Evolutionary conservation across 2,888 invertebrate species (phyloP), one percentile per base, ranked within the genome.

Genomic region (Eueremaeus valkanovi): DNA sequence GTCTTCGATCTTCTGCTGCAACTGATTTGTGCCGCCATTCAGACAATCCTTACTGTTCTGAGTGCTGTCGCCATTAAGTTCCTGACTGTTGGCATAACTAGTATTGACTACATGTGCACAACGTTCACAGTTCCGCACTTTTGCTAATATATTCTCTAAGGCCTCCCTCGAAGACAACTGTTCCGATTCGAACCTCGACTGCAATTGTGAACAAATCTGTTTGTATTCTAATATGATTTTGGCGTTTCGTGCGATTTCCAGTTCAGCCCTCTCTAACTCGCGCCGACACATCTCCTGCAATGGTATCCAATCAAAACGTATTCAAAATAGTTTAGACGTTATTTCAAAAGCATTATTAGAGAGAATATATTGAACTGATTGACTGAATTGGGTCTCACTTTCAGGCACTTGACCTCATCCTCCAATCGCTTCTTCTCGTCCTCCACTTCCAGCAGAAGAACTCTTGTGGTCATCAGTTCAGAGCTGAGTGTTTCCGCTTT

Each of bases 181-280:
- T 82, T 93, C 92, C 77, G 88, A 88, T 83, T 95, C 95, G 74
- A 95, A 86, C 1, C 95, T 87, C 80, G 92, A 92, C 83, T 94
- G 92, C 72, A 96, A 90, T 85, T 89, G 58, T 11, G 33, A 66
- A 72, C 80, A 77, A 81, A 88, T 88, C 85, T 92, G 90, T 83
- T 96, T 93, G 82, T 96, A 97, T 81, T 97, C 96, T 72, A 90
- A 87, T 79, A 95, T 92, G 61, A 96, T 94, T 24, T 89, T 89
- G 61, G 88, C 86, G 83, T 91, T 92, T 81, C 91, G 88, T 8
- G 88, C 87, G 27, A 78, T 77, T 75, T 80, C 92, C 29, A 87
- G 86, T 79, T 90, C 89, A 1, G 90, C 88, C 80, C 89, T 88
- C 24, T 89, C 88, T 36, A 92, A 87, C 82, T 92, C 91, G 61